Evolutionary conservation across 2,888 invertebrate genomes (phyloP).

Genomic region (Ophion slaviceki): DNA sequence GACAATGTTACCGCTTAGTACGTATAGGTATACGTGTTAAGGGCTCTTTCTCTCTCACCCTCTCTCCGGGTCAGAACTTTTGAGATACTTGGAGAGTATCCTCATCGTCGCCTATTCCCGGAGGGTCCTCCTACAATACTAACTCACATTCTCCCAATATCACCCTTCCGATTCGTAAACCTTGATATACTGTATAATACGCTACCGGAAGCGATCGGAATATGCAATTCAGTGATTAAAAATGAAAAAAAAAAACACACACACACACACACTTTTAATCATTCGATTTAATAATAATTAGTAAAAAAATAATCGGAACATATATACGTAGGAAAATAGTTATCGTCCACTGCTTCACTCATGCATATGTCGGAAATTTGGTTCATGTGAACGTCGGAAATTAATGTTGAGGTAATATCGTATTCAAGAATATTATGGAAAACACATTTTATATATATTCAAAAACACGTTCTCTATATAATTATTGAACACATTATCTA

Average conservation of each 20-base stretch:
- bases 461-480: too few species aligned
- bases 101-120: constrained; percentile 49
- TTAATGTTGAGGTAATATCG: too few species aligned
- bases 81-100: constrained; percentile 54
- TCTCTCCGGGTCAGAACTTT: constrained; percentile 49
- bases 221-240: neutral
- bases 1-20: constrained; percentile 29
- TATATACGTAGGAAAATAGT: too few species aligned
- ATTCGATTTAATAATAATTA: neutral
- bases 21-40: neutral
- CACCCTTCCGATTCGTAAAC: constrained; percentile 27
- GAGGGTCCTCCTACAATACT: constrained; percentile 36
- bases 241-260: neutral
- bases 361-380: too few species aligned
- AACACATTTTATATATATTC: too few species aligned
- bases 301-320: neutral
- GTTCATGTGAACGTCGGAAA: too few species aligned
- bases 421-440: too few species aligned
- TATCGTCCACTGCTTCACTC: too few species aligned
- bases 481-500: too few species aligned
- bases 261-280: neutral
- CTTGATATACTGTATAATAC: constrained; percentile 14
- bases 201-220: neutral
- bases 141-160: constrained; percentile 18
- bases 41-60: constrained; percentile 30